Evolutionary conservation across 2,888 invertebrate species (phyloP).

Genomic region (Stegophylla sp.): DNA sequence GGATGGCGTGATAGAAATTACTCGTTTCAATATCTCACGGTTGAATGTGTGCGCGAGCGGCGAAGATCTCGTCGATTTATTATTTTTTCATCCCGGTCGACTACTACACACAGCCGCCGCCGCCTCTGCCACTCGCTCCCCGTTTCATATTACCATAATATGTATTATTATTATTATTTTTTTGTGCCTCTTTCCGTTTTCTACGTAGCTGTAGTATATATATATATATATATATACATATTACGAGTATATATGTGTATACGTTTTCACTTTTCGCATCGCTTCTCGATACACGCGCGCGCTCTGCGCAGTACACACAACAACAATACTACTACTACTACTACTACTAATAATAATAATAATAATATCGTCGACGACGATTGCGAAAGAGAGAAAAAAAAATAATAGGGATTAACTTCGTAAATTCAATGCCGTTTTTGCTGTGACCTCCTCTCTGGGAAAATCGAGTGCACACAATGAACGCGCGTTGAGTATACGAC

Average conservation of each 20-base stretch:
- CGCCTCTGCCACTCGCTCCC: background rate
- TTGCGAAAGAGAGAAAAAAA: background rate
- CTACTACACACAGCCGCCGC: background rate
- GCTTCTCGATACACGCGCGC: conserved; percentile 37
- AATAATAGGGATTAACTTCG: conserved; percentile 42
- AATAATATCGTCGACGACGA: conserved; percentile 29
- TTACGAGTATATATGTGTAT: background rate
- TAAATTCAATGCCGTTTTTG: conserved; percentile 40
- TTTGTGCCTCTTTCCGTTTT: conserved; percentile 23
- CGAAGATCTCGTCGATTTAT: conserved; percentile 51
- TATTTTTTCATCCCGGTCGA: conserved; percentile 39
- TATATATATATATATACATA: background rate
- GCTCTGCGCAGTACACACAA: background rate
- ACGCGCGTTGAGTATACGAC: background rate
- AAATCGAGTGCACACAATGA: conserved; percentile 21
- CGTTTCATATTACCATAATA: conserved; percentile 47
- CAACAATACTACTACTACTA: no score
- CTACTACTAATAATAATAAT: no score
- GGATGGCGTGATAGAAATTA: conserved; percentile 39
- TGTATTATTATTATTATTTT: no score
- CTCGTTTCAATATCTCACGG: conserved; percentile 58
- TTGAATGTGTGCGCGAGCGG: conserved; percentile 39
- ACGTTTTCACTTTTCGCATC: conserved; percentile 47
- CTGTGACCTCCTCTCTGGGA: conserved; percentile 2
- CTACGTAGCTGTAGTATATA: background rate